phyloP scores from a whole-genome alignment of 2,797 vertebrate species.

The Euthynnus affinis region DNA sequence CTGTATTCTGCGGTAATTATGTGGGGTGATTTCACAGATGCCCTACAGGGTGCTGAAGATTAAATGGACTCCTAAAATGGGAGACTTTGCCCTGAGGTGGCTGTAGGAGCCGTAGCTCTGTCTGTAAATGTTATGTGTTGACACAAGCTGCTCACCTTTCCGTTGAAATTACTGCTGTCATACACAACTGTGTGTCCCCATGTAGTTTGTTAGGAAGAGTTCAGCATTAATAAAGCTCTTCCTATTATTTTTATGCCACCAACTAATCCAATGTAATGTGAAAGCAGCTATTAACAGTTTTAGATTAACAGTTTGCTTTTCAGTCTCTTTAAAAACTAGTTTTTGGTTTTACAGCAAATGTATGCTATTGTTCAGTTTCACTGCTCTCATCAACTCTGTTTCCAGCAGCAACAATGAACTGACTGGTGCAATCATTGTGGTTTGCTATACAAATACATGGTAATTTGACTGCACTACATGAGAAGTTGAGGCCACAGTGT shows the following conservation, averaged over 20 bases:
- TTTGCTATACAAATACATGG: background rate
- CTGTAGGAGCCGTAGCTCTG: conserved; percentile 4
- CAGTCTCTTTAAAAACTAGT: background rate
- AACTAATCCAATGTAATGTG: background rate
- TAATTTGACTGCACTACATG: background rate
- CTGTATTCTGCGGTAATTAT: conserved; percentile 22
- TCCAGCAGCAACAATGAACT: too few relatives aligned
- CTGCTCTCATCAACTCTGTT: too few relatives aligned
- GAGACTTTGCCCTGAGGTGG: conserved; percentile 21
- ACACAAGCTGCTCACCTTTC: conserved; percentile 21
- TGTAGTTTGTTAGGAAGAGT: background rate
- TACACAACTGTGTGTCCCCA: background rate
- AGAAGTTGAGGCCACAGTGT: too few relatives aligned
- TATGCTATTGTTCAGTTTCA: background rate
- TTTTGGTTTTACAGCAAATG: background rate
- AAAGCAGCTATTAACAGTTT: background rate
- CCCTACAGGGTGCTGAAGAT: conserved; percentile 40
- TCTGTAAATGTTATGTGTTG: conserved; percentile 27
- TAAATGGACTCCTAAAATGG: conserved; percentile 22
- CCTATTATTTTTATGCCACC: background rate
- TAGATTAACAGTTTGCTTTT: background rate
- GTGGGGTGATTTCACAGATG: conserved; percentile 16
- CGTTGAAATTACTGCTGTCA: background rate
- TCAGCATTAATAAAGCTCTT: background rate
- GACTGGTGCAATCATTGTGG: background rate